Base-by-base conservation (phyloP, 2,113 vertebrate species). In the Platysteira castanea region DNA sequence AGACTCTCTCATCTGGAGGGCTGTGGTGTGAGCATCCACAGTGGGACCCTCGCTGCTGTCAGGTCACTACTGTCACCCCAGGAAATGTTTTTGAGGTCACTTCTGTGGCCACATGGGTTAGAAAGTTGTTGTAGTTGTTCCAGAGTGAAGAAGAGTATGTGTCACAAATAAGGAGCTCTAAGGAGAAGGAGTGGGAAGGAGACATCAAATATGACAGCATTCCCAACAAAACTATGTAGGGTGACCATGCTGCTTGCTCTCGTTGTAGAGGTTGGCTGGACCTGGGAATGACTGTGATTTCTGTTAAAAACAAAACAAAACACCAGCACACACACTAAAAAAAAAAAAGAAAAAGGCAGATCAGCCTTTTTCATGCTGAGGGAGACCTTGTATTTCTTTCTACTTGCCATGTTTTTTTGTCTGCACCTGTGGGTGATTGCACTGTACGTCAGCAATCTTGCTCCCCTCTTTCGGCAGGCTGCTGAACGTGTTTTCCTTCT, bases 391-490 rank as follows among this genome's bases (percentile, higher is more conserved):
- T 41, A 8, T 35, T 68, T 64, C 50, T 67, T 86, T 87, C 52
- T 22, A 28, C 11, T 75, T 57, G 14, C 19, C 11, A 4, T 44
- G n/a, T 1, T 47, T 27, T 82, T 70, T 56, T 68, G 28, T n/a
- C 49, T 75, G 14, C 42, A 7, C 23, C 6, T 0, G 10, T 27
- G 15, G 20, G 8, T 54, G 37, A 35, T 19, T 35, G 8, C 1
- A 6, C 3, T 75, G 28, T 14, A 10, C 4, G 5, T 0, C 0
- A 65, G 8, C 28, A 37, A 8, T 68, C 49, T 73, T 50, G 11
- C 12, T 61, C 22, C 17, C 46, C 16, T 41, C 3, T 50, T 83
- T 35, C 83, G 70, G 85, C 76, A 49, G 17, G 30, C 23, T 63
- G 27, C 27, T 83, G 78, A 30, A 28, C 0, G 0, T 59, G 31